A percentile compares a stretch with the other conserved stretches of the same genome.
These are phyloP conservation scores for Machaerirhynchus nigripectus DNA, from an alignment of 2,113 vertebrate genomes.

Conservation along the genomic window DNA sequence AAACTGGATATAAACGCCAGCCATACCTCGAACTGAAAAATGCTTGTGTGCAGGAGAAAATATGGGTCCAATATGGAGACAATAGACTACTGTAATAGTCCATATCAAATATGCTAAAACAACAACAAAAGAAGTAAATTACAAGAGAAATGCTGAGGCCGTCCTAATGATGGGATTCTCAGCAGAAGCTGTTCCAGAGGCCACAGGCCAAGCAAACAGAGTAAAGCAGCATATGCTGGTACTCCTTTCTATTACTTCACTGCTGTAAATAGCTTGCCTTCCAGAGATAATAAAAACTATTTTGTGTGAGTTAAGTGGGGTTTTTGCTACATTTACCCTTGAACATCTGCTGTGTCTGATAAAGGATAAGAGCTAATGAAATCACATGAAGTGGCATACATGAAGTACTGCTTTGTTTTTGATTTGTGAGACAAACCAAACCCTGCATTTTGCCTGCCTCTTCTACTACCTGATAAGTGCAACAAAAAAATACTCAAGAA, in stretches of 20 bases:
- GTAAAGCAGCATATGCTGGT: neutral
- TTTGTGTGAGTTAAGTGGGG: neutral
- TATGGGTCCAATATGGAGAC: neutral
- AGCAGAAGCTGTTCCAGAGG: constrained; percentile 32
- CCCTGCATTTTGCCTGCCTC: neutral
- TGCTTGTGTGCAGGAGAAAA: neutral
- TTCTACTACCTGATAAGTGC: neutral
- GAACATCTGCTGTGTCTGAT: constrained; percentile 37
- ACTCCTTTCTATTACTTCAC: neutral
- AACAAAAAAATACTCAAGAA: neutral
- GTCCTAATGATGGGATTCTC: neutral
- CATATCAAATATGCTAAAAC: neutral
- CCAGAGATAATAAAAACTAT: constrained; percentile 17
- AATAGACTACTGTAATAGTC: neutral
- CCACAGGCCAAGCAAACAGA: constrained; percentile 53
- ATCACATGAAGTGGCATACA: neutral
- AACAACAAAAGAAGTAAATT: neutral
- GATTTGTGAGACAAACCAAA: neutral
- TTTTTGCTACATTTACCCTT: neutral
- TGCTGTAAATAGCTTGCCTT: constrained; percentile 35
- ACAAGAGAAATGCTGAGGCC: constrained; percentile 1
- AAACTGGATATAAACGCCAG: neutral
- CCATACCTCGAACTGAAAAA: neutral
- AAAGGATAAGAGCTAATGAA: constrained; percentile 13
- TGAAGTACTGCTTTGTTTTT: neutral